Evolutionary conservation across 2,888 invertebrate species (phyloP).

Genomic region (Lasioglossum vierecki): DNA sequence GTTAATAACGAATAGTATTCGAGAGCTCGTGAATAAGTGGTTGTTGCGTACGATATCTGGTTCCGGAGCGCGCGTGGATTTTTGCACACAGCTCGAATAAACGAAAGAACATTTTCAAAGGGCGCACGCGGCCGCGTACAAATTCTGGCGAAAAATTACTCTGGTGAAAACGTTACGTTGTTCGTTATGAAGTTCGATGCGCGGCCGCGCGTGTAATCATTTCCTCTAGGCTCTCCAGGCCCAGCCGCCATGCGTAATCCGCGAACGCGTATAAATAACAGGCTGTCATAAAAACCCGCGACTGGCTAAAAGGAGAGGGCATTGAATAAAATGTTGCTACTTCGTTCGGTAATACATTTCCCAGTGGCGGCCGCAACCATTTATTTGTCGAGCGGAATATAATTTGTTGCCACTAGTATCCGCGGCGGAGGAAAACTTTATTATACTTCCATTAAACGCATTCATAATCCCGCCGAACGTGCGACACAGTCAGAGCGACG

Average conservation of each 20-base stretch:
- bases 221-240: neutral
- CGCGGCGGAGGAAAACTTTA: neutral
- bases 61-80: neutral
- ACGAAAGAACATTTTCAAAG: neutral
- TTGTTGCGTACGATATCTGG: neutral
- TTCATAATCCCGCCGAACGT: neutral
- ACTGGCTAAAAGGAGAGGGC: neutral
- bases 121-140: neutral
- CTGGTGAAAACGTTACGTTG: neutral
- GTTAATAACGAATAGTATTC: constrained; percentile 61
- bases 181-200: constrained; percentile 28
- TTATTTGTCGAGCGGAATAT: neutral
- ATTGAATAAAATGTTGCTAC: constrained; percentile 20
- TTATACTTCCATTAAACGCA: neutral
- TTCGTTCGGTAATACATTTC: constrained; percentile 21
- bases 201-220: constrained; percentile 16
- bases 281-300: neutral
- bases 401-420: neutral
- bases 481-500: neutral
- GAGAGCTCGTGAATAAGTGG: constrained; percentile 22
- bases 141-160: constrained; percentile 10
- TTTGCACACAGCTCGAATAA: neutral
- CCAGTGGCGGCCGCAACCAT: neutral
- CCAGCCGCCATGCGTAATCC: too few relatives aligned
- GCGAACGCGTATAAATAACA: constrained; percentile 3